Percentiles rank a stretch among this genome's conserved stretches.
Evolutionary conservation across 2,888 invertebrate genomes (phyloP).

Genomic region (Corbicula japonica): DNA sequence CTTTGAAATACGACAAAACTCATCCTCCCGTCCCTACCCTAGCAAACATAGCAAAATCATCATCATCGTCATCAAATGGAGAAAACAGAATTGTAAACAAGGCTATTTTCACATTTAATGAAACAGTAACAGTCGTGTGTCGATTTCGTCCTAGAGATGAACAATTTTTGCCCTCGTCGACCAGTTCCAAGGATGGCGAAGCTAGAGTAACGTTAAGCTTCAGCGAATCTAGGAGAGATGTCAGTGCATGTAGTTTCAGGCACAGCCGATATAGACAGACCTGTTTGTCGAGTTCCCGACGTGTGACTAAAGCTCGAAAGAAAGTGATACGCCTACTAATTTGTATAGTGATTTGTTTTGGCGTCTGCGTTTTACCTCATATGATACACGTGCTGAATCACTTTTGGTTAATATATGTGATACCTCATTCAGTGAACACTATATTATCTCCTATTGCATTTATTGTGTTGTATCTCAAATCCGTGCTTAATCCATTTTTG

Average conservation of each 20-base stretch:
- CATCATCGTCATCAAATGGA: slow-evolving; percentile 17
- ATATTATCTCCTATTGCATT: slow-evolving; percentile 93
- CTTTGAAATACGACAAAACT: neutral
- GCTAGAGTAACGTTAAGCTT: neutral
- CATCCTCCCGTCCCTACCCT: neutral
- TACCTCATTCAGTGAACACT: slow-evolving; percentile 84
- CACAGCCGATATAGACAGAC: slow-evolving; percentile 33
- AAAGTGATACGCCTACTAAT: slow-evolving; percentile 96
- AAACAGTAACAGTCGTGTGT: slow-evolving; percentile 24
- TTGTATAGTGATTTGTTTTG: slow-evolving; percentile 95
- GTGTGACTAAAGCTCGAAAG: slow-evolving; percentile 38
- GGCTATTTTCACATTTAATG: slow-evolving; percentile 22
- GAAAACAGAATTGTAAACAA: slow-evolving; percentile 21
- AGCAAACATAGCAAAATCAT: neutral
- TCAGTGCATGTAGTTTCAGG: neutral
- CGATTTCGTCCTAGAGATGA: slow-evolving; percentile 6
- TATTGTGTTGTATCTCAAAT: slow-evolving; percentile 95
- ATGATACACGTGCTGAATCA: slow-evolving; percentile 92
- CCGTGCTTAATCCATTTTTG: slow-evolving; percentile 95
- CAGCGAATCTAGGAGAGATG: neutral
- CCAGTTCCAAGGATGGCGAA: neutral
- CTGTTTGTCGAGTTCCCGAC: slow-evolving; percentile 40
- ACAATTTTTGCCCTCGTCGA: neutral
- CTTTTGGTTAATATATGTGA: slow-evolving; percentile 90
- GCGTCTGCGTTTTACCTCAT: slow-evolving; percentile 95